Percentiles rank a stretch among this genome's conserved stretches.
phyloP scores from a whole-genome alignment of 92 coral and sea anemone species.

The Epizoanthus ramosus region DNA sequence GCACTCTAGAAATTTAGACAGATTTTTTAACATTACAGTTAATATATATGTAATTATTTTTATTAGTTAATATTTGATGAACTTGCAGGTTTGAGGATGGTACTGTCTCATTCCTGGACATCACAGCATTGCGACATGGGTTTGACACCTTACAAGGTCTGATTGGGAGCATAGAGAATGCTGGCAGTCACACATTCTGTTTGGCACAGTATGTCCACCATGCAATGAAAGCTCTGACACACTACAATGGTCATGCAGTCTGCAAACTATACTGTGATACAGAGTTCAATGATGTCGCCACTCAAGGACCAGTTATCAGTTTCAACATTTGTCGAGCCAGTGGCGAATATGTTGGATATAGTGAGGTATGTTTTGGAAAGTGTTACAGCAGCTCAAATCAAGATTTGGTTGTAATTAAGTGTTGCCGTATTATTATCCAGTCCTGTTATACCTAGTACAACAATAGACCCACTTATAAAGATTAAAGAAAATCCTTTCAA shows the following conservation, averaged over 20 bases:
- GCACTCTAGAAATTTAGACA: too few relatives aligned
- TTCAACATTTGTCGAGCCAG: constrained; percentile 81
- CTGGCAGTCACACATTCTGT: constrained; percentile 79
- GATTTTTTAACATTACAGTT: too few relatives aligned
- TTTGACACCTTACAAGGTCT: constrained; percentile 60
- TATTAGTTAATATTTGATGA: background rate
- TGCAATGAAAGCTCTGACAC: constrained; percentile 71
- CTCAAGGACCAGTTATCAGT: constrained; percentile 92
- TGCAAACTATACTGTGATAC: constrained; percentile 89
- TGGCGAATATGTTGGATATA: constrained; percentile 89
- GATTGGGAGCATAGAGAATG: constrained; percentile 67
- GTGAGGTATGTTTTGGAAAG: constrained; percentile 72
- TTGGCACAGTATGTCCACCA: constrained; percentile 78
- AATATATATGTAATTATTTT: too few relatives aligned
- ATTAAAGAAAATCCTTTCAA: too few relatives aligned
- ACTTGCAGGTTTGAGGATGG: constrained; percentile 90
- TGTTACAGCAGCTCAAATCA: background rate
- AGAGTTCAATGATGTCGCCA: constrained; percentile 48
- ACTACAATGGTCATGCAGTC: constrained; percentile 66
- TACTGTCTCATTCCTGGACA: constrained; percentile 90
- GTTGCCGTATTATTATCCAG: too few relatives aligned
- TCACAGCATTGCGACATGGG: constrained; percentile 81
- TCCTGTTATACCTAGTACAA: too few relatives aligned
- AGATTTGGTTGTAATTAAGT: too few relatives aligned
- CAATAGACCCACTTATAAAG: too few relatives aligned